These are phyloP conservation scores for Liasis olivaceus DNA, from an alignment of 2,797 vertebrate species.

Conservation along the genomic window DNA sequence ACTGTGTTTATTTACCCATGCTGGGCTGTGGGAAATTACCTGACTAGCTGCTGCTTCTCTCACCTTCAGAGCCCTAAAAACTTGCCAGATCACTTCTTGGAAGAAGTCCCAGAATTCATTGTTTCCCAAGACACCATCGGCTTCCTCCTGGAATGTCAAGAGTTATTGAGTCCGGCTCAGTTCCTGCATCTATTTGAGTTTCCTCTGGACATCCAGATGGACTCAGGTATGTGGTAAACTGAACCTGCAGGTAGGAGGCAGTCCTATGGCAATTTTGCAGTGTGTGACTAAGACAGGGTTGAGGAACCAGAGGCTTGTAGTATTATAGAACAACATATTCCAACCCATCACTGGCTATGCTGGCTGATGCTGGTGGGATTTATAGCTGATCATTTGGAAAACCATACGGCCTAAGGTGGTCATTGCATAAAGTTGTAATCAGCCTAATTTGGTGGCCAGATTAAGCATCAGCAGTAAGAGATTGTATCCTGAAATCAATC, in stretches of 20 bases:
- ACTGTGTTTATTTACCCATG: neutral
- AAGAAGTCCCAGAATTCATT: slow-evolving; percentile 61
- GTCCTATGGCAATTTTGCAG: neutral
- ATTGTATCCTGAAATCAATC: neutral
- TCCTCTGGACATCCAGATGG: slow-evolving; percentile 65
- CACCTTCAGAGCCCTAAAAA: slow-evolving; percentile 46
- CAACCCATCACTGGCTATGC: neutral
- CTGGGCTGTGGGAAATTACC: neutral
- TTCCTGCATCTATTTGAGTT: slow-evolving; percentile 72
- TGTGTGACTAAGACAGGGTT: neutral
- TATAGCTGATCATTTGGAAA: neutral
- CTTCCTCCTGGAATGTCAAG: slow-evolving; percentile 60
- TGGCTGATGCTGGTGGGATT: neutral
- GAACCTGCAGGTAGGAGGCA: neutral
- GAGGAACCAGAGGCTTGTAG: neutral
- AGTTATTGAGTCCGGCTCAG: slow-evolving; percentile 70
- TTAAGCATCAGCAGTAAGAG: neutral
- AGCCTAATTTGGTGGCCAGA: neutral
- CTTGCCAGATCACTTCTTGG: slow-evolving; percentile 58
- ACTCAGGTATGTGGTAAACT: slow-evolving; percentile 66
- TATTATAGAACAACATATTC: neutral
- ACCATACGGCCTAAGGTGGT: neutral
- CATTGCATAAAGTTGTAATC: neutral
- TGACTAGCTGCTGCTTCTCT: neutral
- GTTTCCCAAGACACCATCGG: slow-evolving; percentile 62